Conservation (phyloP, 2,888 invertebrate species). For the Monoplex corrugatus region DNA sequence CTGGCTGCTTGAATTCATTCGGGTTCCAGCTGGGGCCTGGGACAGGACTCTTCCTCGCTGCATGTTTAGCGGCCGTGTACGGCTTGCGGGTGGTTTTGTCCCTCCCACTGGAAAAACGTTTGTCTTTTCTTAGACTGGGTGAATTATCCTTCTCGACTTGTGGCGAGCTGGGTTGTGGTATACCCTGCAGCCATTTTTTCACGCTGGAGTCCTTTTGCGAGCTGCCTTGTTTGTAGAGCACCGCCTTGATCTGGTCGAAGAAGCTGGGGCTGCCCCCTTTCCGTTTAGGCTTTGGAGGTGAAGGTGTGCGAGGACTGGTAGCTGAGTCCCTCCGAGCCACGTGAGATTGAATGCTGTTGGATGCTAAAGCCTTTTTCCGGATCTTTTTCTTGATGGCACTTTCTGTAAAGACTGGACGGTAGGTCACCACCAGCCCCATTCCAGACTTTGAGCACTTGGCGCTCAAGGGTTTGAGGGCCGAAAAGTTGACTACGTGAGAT, state of each 20-base stretch:
- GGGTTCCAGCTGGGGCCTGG: conserved; percentile 30
- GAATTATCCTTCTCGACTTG: neutral
- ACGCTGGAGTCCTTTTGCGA: neutral
- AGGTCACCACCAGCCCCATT: conserved; percentile 31
- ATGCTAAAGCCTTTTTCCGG: neutral
- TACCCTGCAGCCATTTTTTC: conserved; percentile 23
- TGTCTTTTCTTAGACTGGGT: neutral
- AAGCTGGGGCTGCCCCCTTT: neutral
- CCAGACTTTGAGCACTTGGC: conserved; percentile 4
- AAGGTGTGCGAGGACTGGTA: conserved; percentile 21
- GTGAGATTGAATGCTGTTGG: neutral
- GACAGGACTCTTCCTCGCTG: neutral
- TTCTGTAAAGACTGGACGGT: conserved; percentile 25
- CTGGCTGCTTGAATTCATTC: neutral
- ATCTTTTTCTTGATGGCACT: neutral
- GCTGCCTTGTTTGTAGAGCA: neutral
- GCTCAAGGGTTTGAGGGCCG: conserved; percentile 20
- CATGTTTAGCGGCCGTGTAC: neutral
- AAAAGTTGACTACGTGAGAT: neutral
- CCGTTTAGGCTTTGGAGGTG: neutral
- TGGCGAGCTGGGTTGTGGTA: neutral
- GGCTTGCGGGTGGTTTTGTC: neutral
- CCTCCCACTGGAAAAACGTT: neutral
- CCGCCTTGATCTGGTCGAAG: neutral
- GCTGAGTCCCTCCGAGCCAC: neutral